Conservation (phyloP, 2,797 vertebrate species). For the Thalassophryne amazonica region DNA sequence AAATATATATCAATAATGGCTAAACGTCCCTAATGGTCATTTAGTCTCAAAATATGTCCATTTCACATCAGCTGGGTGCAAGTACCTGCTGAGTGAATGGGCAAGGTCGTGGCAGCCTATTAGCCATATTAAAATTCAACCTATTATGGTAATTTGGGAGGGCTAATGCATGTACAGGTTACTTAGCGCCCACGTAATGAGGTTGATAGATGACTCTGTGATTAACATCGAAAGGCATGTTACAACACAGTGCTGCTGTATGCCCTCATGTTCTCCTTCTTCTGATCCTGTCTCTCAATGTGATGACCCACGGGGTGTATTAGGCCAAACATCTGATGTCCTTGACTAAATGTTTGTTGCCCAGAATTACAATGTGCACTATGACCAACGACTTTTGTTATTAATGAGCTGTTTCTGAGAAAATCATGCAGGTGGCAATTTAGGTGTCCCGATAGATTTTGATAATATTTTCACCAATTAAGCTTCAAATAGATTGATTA, state of each 20-base stretch:
- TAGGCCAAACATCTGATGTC: conserved; percentile 34
- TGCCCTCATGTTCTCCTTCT: conserved; percentile 35
- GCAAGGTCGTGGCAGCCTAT: conserved; percentile 84
- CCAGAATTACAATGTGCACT: conserved; percentile 29
- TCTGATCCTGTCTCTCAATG: conserved; percentile 48
- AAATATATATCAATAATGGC: conserved; percentile 57
- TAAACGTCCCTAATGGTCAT: conserved; percentile 70
- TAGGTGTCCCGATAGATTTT: too few species aligned
- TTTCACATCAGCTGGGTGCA: conserved; percentile 62
- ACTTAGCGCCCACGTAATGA: conserved; percentile 78
- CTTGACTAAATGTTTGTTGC: conserved; percentile 49
- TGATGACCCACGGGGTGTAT: conserved; percentile 54
- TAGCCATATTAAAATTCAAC: conserved; percentile 82
- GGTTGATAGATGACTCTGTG: conserved; percentile 80
- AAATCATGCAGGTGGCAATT: too few species aligned
- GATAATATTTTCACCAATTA: too few species aligned
- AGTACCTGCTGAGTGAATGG: conserved; percentile 76
- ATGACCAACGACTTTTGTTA: conserved; percentile 29
- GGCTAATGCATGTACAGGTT: conserved; percentile 82
- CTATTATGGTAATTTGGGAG: conserved; percentile 83
- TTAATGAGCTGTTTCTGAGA: conserved; percentile 18
- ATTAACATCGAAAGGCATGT: conserved; percentile 73
- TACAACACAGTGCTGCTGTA: conserved; percentile 42
- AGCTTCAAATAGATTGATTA: too few species aligned
- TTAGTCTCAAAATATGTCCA: conserved; percentile 75